These are phyloP conservation scores for Stenodera caucasica DNA, from an alignment of 2,888 invertebrate species.

Conservation along the genomic window DNA sequence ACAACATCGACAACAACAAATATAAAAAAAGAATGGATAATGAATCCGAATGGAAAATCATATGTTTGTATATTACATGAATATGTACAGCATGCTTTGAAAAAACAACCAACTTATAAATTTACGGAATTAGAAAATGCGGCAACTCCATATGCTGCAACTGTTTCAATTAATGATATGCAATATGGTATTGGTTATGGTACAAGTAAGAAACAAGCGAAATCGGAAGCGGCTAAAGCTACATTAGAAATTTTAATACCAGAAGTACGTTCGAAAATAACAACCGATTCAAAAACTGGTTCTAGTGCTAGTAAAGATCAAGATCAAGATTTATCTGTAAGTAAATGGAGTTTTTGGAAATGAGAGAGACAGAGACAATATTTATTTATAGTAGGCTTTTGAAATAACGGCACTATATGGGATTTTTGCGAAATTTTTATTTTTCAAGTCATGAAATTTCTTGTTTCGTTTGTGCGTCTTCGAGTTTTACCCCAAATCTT, in stretches of 20 bases:
- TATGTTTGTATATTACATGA: conserved; percentile 96
- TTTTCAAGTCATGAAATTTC: neutral
- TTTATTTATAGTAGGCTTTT: no score
- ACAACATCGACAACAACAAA: conserved; percentile 42
- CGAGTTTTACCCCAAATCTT: neutral
- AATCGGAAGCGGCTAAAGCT: conserved; percentile 87
- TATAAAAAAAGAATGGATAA: conserved; percentile 84
- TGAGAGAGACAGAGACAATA: no score
- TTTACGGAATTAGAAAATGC: conserved; percentile 93
- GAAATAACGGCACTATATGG: neutral
- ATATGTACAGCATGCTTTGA: conserved; percentile 92
- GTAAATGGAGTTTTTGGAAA: no score
- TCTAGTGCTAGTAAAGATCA: conserved; percentile 54
- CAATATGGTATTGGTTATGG: conserved; percentile 94
- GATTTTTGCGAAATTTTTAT: neutral
- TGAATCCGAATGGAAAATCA: conserved; percentile 97
- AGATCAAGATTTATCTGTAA: conserved; percentile 59
- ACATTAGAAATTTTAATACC: conserved; percentile 91
- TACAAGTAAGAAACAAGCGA: conserved; percentile 94
- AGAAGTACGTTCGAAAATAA: conserved; percentile 82
- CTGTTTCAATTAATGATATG: conserved; percentile 88
- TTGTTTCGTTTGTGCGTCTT: neutral
- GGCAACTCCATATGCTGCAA: conserved; percentile 90
- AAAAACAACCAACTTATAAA: conserved; percentile 90
- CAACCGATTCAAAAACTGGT: conserved; percentile 61